These are phyloP conservation scores for Dissostichus mawsoni DNA, from an alignment of 2,113 vertebrate genomes.

Conservation along the genomic window DNA sequence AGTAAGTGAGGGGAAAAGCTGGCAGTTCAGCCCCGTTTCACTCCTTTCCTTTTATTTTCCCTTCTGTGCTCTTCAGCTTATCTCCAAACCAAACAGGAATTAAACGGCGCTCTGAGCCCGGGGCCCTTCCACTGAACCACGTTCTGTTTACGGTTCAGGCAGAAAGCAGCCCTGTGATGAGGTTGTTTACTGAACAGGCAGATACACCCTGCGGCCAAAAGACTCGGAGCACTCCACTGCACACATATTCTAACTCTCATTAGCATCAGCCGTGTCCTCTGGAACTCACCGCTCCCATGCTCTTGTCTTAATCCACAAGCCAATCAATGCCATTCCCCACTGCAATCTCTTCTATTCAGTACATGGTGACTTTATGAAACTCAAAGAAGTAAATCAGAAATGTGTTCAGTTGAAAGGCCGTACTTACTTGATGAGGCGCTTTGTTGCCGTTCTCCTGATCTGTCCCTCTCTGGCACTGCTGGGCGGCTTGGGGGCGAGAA, in stretches of 20 bases:
- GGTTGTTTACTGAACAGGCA: conserved; percentile 75
- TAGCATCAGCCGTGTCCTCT: conserved; percentile 65
- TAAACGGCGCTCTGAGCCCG: conserved; percentile 70
- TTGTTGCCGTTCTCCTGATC: conserved; percentile 84
- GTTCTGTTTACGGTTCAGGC: conserved; percentile 79
- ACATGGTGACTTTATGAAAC: conserved; percentile 10
- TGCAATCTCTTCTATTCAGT: conserved; percentile 16
- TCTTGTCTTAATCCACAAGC: conserved; percentile 45
- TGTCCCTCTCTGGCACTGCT: conserved; percentile 82
- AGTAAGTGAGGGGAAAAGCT: conserved; percentile 81
- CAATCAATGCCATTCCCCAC: conserved; percentile 17
- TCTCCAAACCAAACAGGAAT: conserved; percentile 85
- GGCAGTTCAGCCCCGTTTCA: conserved; percentile 75
- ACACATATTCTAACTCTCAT: conserved; percentile 66
- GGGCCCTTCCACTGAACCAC: conserved; percentile 77
- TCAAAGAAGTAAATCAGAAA: conserved; percentile 13
- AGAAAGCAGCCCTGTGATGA: conserved; percentile 80
- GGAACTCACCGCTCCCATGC: conserved; percentile 56
- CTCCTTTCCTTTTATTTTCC: conserved; percentile 70
- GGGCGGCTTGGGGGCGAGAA: conserved; percentile 89
- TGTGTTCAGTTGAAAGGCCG: background rate
- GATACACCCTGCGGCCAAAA: conserved; percentile 73
- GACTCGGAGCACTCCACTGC: conserved; percentile 55
- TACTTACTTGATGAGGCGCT: conserved; percentile 90
- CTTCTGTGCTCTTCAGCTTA: conserved; percentile 79